Evolutionary conservation across 1,140 invertebrate genomes (phyloP).

Genomic region (Drosophila kanapiae): DNA sequence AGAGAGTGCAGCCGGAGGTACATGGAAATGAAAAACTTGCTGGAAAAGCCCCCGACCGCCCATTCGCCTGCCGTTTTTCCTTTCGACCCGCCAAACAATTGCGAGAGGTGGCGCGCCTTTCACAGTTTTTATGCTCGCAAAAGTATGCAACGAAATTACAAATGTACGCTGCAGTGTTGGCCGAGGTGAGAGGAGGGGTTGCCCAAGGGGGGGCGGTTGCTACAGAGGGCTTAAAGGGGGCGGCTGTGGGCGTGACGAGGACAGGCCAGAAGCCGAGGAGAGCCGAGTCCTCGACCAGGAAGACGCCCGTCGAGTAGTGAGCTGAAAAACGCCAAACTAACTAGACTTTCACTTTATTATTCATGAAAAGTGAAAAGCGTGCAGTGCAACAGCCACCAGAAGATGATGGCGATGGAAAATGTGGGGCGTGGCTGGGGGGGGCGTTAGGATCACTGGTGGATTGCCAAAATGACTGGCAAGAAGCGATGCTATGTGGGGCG

Average conservation of each 20-base stretch:
- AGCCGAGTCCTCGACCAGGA: slow-evolving; percentile 35
- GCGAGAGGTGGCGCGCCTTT: slow-evolving; percentile 58
- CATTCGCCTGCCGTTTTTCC: slow-evolving; percentile 15
- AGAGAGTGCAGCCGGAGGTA: slow-evolving; percentile 48
- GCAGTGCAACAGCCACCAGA: slow-evolving; percentile 58
- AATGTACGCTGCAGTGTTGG: slow-evolving; percentile 63
- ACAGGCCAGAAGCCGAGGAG: slow-evolving; percentile 1
- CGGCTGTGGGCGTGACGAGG: slow-evolving; percentile 35
- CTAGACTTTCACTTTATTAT: slow-evolving; percentile 84
- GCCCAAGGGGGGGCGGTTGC: not conserved
- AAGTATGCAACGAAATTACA: slow-evolving; percentile 82
- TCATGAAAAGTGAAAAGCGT: slow-evolving; percentile 82
- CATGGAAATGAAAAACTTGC: slow-evolving; percentile 69
- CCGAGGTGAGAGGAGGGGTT: slow-evolving; percentile 1
- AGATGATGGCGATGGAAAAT: slow-evolving; percentile 36
- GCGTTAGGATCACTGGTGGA: slow-evolving; percentile 49
- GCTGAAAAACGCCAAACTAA: slow-evolving; percentile 74
- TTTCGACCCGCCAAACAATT: slow-evolving; percentile 43
- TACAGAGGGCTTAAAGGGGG: slow-evolving; percentile 1
- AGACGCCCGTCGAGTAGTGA: slow-evolving; percentile 54
- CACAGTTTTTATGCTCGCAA: slow-evolving; percentile 59
- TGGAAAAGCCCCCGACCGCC: slow-evolving; percentile 13
- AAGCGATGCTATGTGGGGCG: slow-evolving; percentile 70
- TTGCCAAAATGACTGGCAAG: slow-evolving; percentile 76
- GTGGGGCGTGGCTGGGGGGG: slow-evolving; percentile 1